Evolutionary conservation across 2,797 vertebrate species (phyloP), one percentile per base, ranked within the genome.

Genomic region (Sibirionetta formosa): DNA sequence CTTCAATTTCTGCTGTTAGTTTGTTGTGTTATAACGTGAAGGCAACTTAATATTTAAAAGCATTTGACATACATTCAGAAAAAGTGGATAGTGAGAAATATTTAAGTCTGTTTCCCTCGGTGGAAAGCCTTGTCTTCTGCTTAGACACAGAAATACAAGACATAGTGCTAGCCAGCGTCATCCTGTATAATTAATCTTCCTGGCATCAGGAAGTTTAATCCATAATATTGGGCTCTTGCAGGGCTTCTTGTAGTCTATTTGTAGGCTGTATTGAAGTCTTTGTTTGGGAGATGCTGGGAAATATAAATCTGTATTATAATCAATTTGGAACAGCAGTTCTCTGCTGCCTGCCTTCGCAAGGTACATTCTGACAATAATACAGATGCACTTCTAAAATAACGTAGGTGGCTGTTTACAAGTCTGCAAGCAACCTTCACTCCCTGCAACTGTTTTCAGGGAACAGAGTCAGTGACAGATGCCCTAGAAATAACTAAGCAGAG

Each of bases 401-500:
- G 2, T 84, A 69, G 86, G 86, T 2, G 68, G 36, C 81, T 94
- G 86, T 86, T 96, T 58, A 71, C 78, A 35, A 40, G 81, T 81
- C 93, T 93, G 80, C 40, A 7, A 89, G 81, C 44, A 87, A 50
- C 75, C 44, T 64, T 75, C 93, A n/a, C 38, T 93, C 75, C 64
- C 72, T 38, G 57, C 65, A 54, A 61, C 66, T 31, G 88, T 86
- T 82, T 82, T 54, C 93, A 87, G 86, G 35, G 91, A 92, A 58
- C 56, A 79, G 48, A 89, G 92, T 46, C 83, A 69, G 75, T 82
- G 86, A 88, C 91, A 94, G 93, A 84, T 94, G 93, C 92, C 93
- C 94, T 82, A 93, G 95, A 95, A 96, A 96, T 93, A 93, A 90
- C 36, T 42, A 77, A 88, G 82, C 80, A 84, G 66, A 40, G n/a